Evolutionary conservation across 2,888 invertebrate genomes (phyloP).

Genomic region (Camponotus fellah): DNA sequence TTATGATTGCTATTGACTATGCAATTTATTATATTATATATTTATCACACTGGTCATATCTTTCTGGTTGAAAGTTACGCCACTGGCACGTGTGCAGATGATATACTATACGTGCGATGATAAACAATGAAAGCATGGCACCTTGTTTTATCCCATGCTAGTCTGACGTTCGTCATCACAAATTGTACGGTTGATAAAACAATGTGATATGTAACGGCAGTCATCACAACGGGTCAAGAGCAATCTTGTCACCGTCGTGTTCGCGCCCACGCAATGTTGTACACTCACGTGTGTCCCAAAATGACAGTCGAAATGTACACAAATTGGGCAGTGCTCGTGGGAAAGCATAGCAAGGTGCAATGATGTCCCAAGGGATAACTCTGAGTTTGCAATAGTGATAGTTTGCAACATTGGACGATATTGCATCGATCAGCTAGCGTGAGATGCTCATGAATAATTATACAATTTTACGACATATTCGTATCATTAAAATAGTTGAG

Average conservation of each 20-base stretch:
- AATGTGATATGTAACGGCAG: conserved; percentile 33
- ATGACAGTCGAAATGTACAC: conserved; percentile 31
- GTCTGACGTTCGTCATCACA: conserved; percentile 54
- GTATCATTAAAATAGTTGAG: conserved; percentile 12
- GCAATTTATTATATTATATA: background rate
- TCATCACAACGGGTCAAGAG: conserved; percentile 46
- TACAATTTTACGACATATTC: conserved; percentile 10
- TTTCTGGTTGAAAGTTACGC: conserved; percentile 31
- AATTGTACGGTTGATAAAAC: conserved; percentile 60
- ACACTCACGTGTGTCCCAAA: conserved; percentile 35
- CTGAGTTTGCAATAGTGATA: conserved; percentile 26
- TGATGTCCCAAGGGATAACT: conserved; percentile 22
- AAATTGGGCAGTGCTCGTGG: conserved; percentile 47
- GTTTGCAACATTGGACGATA: conserved; percentile 43
- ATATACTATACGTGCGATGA: conserved; percentile 32
- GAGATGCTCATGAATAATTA: conserved; percentile 37
- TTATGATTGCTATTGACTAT: background rate
- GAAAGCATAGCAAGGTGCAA: conserved; percentile 50
- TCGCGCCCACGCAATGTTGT: conserved; percentile 25
- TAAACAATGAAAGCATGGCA: conserved; percentile 49
- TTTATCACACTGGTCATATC: conserved; percentile 3
- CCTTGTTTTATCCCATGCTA: conserved; percentile 60
- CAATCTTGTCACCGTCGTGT: conserved; percentile 32
- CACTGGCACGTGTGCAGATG: conserved; percentile 32
- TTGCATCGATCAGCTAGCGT: conserved; percentile 34